Conservation (phyloP, 2,797 vertebrate species). For the Coccyzus lansbergi region DNA sequence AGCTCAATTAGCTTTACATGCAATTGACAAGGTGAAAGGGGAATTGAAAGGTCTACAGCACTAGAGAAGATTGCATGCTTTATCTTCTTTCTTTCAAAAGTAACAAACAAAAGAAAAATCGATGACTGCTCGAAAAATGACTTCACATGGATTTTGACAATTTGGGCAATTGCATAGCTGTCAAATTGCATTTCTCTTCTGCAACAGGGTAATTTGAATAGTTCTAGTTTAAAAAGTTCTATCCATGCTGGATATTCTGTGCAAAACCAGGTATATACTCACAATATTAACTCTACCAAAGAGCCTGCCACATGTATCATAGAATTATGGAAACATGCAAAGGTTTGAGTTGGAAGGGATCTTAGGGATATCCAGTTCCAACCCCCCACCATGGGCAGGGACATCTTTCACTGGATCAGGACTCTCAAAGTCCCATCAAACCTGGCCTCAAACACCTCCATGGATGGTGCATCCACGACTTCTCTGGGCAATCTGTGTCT, state of each 20-base stretch:
- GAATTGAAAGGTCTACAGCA: too few species aligned
- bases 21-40: too few species aligned
- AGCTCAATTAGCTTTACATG: background rate
- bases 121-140: background rate
- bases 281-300: background rate
- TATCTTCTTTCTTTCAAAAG: background rate
- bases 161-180: background rate
- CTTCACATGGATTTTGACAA: background rate
- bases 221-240: background rate
- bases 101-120: background rate
- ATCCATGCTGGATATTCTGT: background rate
- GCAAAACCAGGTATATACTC: background rate
- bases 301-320: background rate
- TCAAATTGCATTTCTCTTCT: background rate
- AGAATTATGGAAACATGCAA: too few species aligned
- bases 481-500: too few species aligned
- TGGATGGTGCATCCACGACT: too few species aligned
- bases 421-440: too few species aligned
- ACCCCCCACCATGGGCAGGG: too few species aligned
- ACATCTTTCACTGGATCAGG: too few species aligned
- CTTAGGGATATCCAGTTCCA: too few species aligned
- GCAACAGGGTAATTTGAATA: background rate
- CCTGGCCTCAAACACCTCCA: too few species aligned
- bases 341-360: too few species aligned
- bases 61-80: accelerated